Evolutionary conservation across 2,113 vertebrate species (phyloP).

Genomic region (Ornithorhynchus anatinus): DNA sequence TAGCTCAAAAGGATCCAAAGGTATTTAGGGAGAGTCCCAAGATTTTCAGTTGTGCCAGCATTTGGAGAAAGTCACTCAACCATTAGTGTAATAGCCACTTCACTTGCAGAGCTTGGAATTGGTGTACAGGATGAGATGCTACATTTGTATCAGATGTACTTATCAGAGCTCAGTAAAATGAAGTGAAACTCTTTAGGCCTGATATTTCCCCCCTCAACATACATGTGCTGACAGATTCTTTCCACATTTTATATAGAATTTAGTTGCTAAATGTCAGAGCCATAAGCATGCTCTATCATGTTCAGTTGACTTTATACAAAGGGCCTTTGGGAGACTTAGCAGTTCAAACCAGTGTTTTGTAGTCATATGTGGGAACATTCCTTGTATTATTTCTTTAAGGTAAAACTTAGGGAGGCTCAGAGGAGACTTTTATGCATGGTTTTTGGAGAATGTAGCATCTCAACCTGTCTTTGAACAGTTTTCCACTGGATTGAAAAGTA

Average conservation of each 20-base stretch:
- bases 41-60: not conserved
- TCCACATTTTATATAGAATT: not conserved
- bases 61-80: not conserved
- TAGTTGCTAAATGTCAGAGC: not conserved
- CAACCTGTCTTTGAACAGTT: too few species aligned
- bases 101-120: not conserved
- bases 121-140: not conserved
- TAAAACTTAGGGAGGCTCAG: too few species aligned
- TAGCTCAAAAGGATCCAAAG: not conserved
- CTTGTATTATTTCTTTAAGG: too few species aligned
- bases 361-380: too few species aligned
- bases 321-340: not conserved
- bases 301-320: not conserved
- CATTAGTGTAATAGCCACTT: not conserved
- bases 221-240: too few species aligned
- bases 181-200: not conserved
- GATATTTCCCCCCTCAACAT: too few species aligned
- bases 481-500: too few species aligned
- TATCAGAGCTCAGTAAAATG: not conserved
- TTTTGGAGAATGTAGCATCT: too few species aligned
- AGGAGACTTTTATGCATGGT: too few species aligned
- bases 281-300: not conserved
- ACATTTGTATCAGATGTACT: not conserved
- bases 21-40: not conserved
- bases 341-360: not conserved